Base-by-base conservation (phyloP, 2,888 invertebrate species). In the Epiblema foenella region DNA sequence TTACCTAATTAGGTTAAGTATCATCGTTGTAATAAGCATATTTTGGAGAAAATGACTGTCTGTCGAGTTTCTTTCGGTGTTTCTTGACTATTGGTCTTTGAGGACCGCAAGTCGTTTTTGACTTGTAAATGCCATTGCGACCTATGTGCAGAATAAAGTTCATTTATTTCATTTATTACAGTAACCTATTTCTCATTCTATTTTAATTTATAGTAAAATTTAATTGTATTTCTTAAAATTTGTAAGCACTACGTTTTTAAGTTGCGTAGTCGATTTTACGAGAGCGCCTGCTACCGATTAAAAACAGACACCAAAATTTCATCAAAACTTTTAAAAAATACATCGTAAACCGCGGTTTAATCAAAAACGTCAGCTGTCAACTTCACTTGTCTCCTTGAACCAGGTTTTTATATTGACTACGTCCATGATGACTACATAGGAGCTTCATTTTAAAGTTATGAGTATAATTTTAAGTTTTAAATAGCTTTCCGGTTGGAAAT, bases 301-400 rank as follows among this genome's bases (percentile, higher is more conserved):
- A 63, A 63, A 69, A 46, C 68, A 63, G 68, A 63, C 63, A 63
- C 62, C 62, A 57, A 62, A 69, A 69, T 49, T 69, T 63, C 62
- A 69, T 63, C 46, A 20, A 65, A 62, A 62, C 68, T 63, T 56
- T 20, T 58, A 68, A 69, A 56, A 69, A 69, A 54, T 62, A 63
- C 68, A 62, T 69, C 68, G 56, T 69, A 69, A 69, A 69, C 62
- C 52, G 56, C 37, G 46, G n/a, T 69, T 69, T 69, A 62, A 69
- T 69, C 68, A 62, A 69, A 69, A 69, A 56, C 68, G 68, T 60
- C 68, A 62, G 56, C 68, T 63, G 62, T 69, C 68, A 63, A 54
- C 60, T 42, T 54, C 68, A 64, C 20, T 52, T 62, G 33, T 42
- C 54, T 33, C 42, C 33, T 29, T 33, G 54, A 60, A 39, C 68